phyloP scores from a whole-genome alignment of 1,140 invertebrate species.

The Bombus confusus region DNA sequence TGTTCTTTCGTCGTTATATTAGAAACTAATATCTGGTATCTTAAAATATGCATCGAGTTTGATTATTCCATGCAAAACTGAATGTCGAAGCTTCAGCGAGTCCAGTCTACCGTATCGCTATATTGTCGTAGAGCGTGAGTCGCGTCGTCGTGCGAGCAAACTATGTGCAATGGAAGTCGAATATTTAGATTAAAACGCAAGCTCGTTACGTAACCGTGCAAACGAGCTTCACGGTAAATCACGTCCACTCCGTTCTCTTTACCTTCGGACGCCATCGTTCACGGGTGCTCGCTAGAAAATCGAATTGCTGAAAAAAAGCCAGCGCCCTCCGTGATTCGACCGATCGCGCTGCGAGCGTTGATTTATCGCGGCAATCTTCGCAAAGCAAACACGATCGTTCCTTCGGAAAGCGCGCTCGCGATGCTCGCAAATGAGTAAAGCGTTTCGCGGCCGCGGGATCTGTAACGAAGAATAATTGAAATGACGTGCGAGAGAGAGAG shows the following conservation, averaged over 20 bases:
- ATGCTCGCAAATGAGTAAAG: constrained; percentile 52
- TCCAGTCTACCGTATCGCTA: too few relatives aligned
- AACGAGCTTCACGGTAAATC: not conserved
- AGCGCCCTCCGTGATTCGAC: not conserved
- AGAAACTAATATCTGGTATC: too few relatives aligned
- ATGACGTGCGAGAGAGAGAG: not conserved
- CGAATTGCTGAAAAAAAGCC: not conserved
- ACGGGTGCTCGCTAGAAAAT: constrained; percentile 12
- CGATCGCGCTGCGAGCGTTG: not conserved
- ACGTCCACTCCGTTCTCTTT: not conserved
- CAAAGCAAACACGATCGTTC: not conserved
- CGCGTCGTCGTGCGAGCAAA: too few relatives aligned
- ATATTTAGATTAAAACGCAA: constrained; percentile 5
- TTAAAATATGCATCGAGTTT: too few relatives aligned
- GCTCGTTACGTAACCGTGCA: not conserved
- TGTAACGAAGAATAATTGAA: constrained; percentile 56
- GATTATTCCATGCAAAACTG: too few relatives aligned
- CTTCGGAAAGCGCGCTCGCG: not conserved
- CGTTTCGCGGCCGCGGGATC: constrained; percentile 29
- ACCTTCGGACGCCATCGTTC: not conserved
- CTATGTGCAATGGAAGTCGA: not conserved
- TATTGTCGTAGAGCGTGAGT: too few relatives aligned
- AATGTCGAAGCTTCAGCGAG: too few relatives aligned
- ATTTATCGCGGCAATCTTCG: constrained; percentile 37
- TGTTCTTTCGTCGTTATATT: too few relatives aligned